These are phyloP conservation scores for Desmophyllum pertusum DNA, from an alignment of 92 coral and sea anemone species.

Conservation along the genomic window DNA sequence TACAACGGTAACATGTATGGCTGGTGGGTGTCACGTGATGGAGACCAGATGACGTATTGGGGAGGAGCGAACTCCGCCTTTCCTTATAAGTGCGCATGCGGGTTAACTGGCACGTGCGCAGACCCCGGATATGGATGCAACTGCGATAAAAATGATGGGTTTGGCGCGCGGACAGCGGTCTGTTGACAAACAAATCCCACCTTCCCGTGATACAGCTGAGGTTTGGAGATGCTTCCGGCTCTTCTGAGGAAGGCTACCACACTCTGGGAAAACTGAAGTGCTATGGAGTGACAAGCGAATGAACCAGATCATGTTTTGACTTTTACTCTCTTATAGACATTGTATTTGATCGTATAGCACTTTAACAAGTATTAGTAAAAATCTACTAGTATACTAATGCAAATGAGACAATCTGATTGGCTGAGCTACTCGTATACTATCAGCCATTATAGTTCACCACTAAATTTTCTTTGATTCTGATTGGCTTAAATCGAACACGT, in stretches of 20 bases:
- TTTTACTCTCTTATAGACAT: too few relatives aligned
- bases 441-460: too few relatives aligned
- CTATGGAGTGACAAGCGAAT: background rate
- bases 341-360: too few relatives aligned
- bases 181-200: slow-evolving; percentile 22
- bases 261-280: slow-evolving; percentile 46
- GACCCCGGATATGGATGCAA: background rate
- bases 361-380: too few relatives aligned
- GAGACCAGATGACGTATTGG: slow-evolving; percentile 56
- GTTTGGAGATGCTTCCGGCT: background rate
- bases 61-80: slow-evolving; percentile 38
- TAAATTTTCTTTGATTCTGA: too few relatives aligned
- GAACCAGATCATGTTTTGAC: background rate
- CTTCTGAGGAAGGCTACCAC: slow-evolving; percentile 22
- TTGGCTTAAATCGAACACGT: too few relatives aligned
- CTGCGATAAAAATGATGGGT: slow-evolving; percentile 38
- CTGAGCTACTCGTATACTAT: too few relatives aligned
- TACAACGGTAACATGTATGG: background rate
- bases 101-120: slow-evolving; percentile 44
- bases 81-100: slow-evolving; percentile 59
- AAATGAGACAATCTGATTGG: too few relatives aligned
- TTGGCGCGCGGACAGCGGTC: slow-evolving; percentile 46
- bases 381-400: too few relatives aligned
- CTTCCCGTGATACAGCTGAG: slow-evolving; percentile 48
- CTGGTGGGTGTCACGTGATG: slow-evolving; percentile 68